These are phyloP conservation scores for Drosophila pseudotalamancana DNA, from an alignment of 2,888 invertebrate species.

Conservation along the genomic window DNA sequence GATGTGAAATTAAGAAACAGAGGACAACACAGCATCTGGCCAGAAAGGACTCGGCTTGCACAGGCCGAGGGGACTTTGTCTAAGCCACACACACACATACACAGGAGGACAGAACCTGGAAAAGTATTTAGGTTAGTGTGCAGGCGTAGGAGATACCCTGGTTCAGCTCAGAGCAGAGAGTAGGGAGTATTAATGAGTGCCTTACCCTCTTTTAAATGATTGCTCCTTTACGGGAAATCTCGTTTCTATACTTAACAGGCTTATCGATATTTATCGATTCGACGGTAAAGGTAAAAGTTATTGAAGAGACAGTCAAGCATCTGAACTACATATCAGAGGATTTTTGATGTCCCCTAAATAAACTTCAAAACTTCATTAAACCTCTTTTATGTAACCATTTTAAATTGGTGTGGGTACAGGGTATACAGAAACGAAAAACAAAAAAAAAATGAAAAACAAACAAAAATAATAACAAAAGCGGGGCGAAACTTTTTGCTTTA, in stretches of 20 bases:
- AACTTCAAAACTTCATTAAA: neutral
- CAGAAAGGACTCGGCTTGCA: conserved; percentile 7
- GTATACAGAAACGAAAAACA: neutral
- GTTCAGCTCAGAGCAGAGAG: too few species aligned
- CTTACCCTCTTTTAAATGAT: too few species aligned
- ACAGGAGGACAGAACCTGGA: neutral
- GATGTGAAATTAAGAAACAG: conserved; percentile 52
- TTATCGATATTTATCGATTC: too few species aligned
- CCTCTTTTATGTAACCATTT: neutral
- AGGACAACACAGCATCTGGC: conserved; percentile 27
- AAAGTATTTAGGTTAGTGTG: neutral
- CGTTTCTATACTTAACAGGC: too few species aligned
- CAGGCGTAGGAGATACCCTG: neutral
- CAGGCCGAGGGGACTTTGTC: conserved; percentile 27
- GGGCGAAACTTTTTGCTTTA: conserved; percentile 45
- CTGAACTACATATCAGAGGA: too few species aligned
- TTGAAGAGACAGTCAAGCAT: too few species aligned
- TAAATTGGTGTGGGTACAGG: neutral
- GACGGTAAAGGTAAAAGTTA: too few species aligned
- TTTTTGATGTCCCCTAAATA: neutral
- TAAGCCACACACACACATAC: conserved; percentile 21
- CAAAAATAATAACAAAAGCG: neutral
- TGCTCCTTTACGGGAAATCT: too few species aligned
- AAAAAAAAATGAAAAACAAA: too few species aligned
- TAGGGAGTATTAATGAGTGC: too few species aligned